phyloP scores from a whole-genome alignment of 2,888 invertebrate genomes.

The Malacosoma neustria region DNA sequence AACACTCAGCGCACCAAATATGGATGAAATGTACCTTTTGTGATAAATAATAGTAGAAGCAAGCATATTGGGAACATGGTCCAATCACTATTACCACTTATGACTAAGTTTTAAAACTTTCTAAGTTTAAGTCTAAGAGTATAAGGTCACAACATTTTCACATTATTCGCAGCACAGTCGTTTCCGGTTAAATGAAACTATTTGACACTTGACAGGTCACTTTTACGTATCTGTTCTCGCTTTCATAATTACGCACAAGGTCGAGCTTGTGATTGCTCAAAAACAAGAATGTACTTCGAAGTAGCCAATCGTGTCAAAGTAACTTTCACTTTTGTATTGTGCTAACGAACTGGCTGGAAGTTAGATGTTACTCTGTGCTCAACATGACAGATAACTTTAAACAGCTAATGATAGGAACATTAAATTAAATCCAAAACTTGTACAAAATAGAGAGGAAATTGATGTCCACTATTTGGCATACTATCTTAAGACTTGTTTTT shows the following conservation, averaged over 20 bases:
- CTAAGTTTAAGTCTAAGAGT: no score
- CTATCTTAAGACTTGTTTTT: no score
- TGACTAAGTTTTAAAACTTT: slow-evolving; percentile 22
- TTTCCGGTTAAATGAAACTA: no score
- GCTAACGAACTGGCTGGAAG: no score
- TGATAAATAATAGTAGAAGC: slow-evolving; percentile 29
- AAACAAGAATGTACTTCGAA: not conserved
- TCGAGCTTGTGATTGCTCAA: slow-evolving; percentile 25
- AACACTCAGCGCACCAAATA: slow-evolving; percentile 5
- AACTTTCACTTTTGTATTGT: slow-evolving; percentile 43
- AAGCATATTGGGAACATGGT: slow-evolving; percentile 41
- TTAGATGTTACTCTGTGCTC: no score
- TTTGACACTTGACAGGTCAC: slow-evolving; percentile 40
- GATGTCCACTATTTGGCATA: no score
- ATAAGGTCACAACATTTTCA: slow-evolving; percentile 32
- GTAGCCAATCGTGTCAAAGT: slow-evolving; percentile 26
- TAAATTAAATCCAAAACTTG: no score
- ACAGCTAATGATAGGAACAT: no score
- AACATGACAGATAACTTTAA: no score
- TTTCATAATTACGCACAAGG: slow-evolving; percentile 17
- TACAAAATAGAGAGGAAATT: no score
- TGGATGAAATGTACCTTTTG: slow-evolving; percentile 28
- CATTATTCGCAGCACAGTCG: slow-evolving; percentile 15
- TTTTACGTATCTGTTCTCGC: slow-evolving; percentile 14
- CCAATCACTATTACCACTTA: slow-evolving; percentile 15